Evolutionary conservation across 2,888 invertebrate species (phyloP), one percentile per base, ranked within the genome.

Genomic region (Scaptomyza flava): DNA sequence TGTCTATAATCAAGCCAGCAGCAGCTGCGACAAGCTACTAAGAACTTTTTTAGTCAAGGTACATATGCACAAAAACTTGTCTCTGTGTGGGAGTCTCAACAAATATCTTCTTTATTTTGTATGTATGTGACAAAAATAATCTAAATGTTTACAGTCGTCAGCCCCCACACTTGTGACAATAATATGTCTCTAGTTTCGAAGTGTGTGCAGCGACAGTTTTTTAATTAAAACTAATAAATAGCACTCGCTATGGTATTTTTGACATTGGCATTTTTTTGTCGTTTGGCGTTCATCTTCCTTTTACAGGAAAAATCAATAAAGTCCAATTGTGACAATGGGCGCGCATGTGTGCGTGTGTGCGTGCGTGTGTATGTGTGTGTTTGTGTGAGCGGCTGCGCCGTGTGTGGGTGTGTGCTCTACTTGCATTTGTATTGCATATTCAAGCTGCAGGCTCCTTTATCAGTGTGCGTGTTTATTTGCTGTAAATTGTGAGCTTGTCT

Each of bases 281-380:
- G 42, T 59, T 59, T 63, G 50, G 47, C 58, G 60, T 65, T 66
- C 64, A 38, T 61, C 47, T 81, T 84, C 82, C 85, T 81, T 82
- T 58, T 71, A 70, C 76, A 84, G 87, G 89, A 89, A 89, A 85
- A 85, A 85, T 85, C 85, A 87, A 85, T 85, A 85, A 89, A 80
- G 50, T 74, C 73, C 77, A 79, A 82, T 72, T 79, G 77, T 71
- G 70, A 78, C 67, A 76, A 77, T 68, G 77, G 73, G 68, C 68
- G 79, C 77, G 59, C 58, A 71, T 66, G 36, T 51, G 50, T 47
- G 31, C 5, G 31, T 50, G 11, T 17, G 45, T 53, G 45, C 50
- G 50, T 17, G n/a, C n/a, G n/a, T n/a, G n/a, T n/a, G n/a, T n/a
- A n/a, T n/a, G n/a, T n/a, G 56, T 47, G 51, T 54, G 51, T 53